Conservation (phyloP, 35 echinoderm and acorn worm genomes). For the Ptychodera flava region DNA sequence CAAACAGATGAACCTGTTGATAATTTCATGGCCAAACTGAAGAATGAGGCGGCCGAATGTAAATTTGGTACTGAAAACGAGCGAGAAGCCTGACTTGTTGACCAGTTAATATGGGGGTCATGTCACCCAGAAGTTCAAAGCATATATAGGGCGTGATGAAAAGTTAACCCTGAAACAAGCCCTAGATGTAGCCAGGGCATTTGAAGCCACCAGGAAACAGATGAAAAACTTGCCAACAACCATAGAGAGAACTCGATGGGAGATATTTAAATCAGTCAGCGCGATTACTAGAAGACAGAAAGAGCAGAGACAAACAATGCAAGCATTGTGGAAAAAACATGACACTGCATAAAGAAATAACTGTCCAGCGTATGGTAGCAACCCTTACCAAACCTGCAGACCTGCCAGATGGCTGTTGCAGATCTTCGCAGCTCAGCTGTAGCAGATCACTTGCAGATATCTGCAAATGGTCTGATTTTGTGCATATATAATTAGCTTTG, state of each 20-base stretch:
- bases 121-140: conserved; percentile 37
- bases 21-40: conserved; percentile 8
- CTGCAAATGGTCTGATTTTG: too few species aligned
- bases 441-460: too few species aligned
- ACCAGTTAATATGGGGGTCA: conserved; percentile 31
- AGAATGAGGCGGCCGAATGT: conserved; percentile 10
- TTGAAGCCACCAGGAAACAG: conserved; percentile 23
- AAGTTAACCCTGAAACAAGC: conserved; percentile 34
- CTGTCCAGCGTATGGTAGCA: conserved; percentile 36
- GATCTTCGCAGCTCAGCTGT: too few species aligned
- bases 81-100: not conserved
- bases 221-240: conserved; percentile 21
- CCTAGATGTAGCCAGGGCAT: conserved; percentile 27
- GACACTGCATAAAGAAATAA: conserved; percentile 15
- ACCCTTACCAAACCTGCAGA: too few species aligned
- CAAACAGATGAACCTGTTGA: not conserved
- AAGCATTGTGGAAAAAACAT: not conserved
- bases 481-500: too few species aligned
- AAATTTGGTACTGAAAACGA: conserved; percentile 13
- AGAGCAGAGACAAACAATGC: not conserved
- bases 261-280: not conserved
- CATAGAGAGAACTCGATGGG: too few species aligned
- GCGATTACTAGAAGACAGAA: not conserved
- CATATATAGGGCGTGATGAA: conserved; percentile 25
- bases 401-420: too few species aligned